Evolutionary conservation across 2,888 invertebrate species (phyloP), one percentile per base, ranked within the genome.

Genomic region (Rhamnusium bicolor): DNA sequence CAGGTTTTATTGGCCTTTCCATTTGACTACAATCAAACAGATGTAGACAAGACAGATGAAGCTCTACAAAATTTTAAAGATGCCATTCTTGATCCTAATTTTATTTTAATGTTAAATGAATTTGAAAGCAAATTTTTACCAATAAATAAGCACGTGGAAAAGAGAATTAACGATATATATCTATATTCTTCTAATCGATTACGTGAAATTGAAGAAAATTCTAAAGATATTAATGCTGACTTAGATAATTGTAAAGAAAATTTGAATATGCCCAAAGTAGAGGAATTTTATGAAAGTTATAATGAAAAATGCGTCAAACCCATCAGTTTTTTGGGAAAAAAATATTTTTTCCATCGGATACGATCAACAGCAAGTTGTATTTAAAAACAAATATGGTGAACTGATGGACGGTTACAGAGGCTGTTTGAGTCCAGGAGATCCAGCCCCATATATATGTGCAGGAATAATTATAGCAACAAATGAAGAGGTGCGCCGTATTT

Each of bases 1-100:
- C 46, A 67, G 67, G 8, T 18, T n/a, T 1, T 10, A 19, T 8
- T 67, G 14, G 21, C 56, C 14, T 67, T 46, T 27, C 56, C 67
- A n/a, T 0, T 67, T 4, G 67, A 67, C 56, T 46, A 54, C 16
- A 54, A 67, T 27, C 40, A 56, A 16, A 56, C 67, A 1, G 19
- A 8, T 8, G 14, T 21, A n/a, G 46, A 54, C 46, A 32, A 12
- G 24, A 27, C 67, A 21, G 40, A 46, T 2, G 24, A n/a, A 14
- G 67, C 67, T 4, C 10, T 67, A 8, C 21, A 46, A 4, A 16
- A 21, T 7, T 24, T 67, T 5, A n/a, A 16, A n/a, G 3, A 12
- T 2, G 8, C 19, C 1, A 51, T 67, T 21, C 14, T 40, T 4
- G n/a, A 67, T 2, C 12, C 54, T 24, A 24, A 56, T 4, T 67